Conservation (phyloP, 2,113 vertebrate species). For the Albula goreensis region DNA sequence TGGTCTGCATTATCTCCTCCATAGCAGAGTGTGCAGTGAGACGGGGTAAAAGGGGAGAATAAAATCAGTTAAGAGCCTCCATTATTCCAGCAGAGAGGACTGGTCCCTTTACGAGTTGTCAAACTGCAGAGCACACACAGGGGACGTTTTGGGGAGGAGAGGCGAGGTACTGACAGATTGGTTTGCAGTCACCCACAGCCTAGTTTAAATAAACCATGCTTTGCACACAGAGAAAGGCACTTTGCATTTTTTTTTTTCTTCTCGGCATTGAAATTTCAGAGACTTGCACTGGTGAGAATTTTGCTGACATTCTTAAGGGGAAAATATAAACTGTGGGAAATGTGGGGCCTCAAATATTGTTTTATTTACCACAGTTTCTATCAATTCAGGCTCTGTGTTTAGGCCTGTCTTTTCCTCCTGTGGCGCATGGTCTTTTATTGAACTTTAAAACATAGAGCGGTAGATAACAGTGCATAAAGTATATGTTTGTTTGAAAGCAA, state of each 20-base stretch:
- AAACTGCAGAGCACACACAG: slow-evolving; percentile 46
- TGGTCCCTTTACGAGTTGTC: slow-evolving; percentile 52
- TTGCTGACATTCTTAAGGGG: slow-evolving; percentile 27
- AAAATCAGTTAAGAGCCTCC: slow-evolving; percentile 53
- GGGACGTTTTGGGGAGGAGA: slow-evolving; percentile 39
- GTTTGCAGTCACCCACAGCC: slow-evolving; percentile 29
- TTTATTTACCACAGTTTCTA: not conserved
- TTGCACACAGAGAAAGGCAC: slow-evolving; percentile 23
- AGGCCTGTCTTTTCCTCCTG: not conserved
- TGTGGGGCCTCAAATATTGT: not conserved
- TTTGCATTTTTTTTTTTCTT: slow-evolving; percentile 13
- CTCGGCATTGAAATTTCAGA: slow-evolving; percentile 21
- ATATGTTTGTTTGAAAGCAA: not conserved
- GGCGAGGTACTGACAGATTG: slow-evolving; percentile 20
- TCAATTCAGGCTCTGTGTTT: slow-evolving; percentile 10
- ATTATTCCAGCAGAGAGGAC: slow-evolving; percentile 53
- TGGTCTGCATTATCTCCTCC: slow-evolving; percentile 45
- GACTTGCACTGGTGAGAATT: slow-evolving; percentile 35
- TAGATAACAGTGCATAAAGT: not conserved
- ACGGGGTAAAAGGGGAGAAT: slow-evolving; percentile 36
- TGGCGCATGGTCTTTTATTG: not conserved
- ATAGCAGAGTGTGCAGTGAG: slow-evolving; percentile 35
- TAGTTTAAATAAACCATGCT: slow-evolving; percentile 25
- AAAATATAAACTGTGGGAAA: slow-evolving; percentile 4
- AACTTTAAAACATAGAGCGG: not conserved